phyloP scores from a whole-genome alignment of 2,797 vertebrate genomes.

The Micropoecilia bifurca region DNA sequence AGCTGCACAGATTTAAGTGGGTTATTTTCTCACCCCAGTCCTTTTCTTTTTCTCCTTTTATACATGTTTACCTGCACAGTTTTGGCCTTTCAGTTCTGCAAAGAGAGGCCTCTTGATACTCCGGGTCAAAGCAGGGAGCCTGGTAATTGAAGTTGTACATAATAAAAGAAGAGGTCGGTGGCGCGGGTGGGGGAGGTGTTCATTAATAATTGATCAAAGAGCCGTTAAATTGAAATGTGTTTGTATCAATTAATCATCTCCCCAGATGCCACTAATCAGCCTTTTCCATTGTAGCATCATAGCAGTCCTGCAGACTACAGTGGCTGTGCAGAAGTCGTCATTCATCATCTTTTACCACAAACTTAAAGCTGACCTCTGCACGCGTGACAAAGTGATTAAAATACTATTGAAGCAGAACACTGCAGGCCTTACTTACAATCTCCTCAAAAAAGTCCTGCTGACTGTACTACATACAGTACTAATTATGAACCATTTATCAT shows the following conservation, averaged over 20 bases:
- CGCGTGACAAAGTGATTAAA: constrained; percentile 76
- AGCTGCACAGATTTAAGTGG: constrained; percentile 13
- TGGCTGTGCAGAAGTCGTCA: constrained; percentile 58
- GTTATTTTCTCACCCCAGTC: constrained; percentile 9
- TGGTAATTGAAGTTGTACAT: constrained; percentile 72
- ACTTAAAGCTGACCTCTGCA: constrained; percentile 63
- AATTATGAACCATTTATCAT: constrained; percentile 62
- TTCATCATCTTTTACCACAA: constrained; percentile 69
- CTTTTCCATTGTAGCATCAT: constrained; percentile 66
- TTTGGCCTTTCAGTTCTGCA: constrained; percentile 33
- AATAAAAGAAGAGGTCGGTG: constrained; percentile 57
- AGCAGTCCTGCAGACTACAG: constrained; percentile 57
- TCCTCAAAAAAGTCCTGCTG: constrained; percentile 17
- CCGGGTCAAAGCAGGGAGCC: constrained; percentile 53
- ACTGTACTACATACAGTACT: constrained; percentile 36
- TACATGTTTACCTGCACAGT: constrained; percentile 12
- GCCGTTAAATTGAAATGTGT: constrained; percentile 80
- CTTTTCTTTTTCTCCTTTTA: constrained; percentile 1
- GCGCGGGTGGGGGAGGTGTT: constrained; percentile 28
- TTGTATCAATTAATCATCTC: constrained; percentile 81
- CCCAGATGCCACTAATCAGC: constrained; percentile 77
- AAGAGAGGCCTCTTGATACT: constrained; percentile 36
- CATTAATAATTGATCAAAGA: constrained; percentile 82
- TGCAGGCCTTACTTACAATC: constrained; percentile 61
- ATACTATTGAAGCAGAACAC: constrained; percentile 58